These are phyloP conservation scores for Rhabdophis nuchalis DNA, from an alignment of 2,797 vertebrate genomes.

Conservation along the genomic window DNA sequence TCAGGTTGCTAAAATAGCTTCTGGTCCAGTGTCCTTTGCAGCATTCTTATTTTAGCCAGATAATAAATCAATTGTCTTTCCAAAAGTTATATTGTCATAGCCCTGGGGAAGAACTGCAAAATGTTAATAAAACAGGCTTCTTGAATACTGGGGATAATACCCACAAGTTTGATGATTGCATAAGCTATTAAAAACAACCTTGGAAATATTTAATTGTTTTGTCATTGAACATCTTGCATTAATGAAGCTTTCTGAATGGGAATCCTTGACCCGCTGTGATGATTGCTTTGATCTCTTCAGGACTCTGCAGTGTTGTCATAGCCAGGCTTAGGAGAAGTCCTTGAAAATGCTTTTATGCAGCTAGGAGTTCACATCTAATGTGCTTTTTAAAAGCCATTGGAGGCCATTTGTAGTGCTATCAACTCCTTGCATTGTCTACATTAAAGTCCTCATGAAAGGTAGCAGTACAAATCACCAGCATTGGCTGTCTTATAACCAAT, in stretches of 20 bases:
- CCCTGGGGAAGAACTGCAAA: background rate
- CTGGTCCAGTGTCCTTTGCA: background rate
- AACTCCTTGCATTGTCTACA: background rate
- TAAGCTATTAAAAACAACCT: background rate
- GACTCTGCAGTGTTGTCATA: background rate
- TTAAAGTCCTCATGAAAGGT: background rate
- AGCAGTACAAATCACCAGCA: background rate
- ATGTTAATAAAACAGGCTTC: background rate
- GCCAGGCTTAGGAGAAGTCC: background rate
- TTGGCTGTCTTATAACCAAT: background rate
- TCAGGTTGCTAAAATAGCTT: background rate
- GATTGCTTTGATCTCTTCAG: background rate
- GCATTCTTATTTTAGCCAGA: background rate
- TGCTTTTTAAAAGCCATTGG: background rate
- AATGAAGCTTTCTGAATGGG: background rate
- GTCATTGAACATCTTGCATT: background rate
- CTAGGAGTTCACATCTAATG: background rate
- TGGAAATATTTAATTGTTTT: background rate
- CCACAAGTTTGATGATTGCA: background rate
- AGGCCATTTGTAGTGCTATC: background rate
- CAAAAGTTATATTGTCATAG: background rate
- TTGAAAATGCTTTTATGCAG: conserved; percentile 5
- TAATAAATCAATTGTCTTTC: background rate
- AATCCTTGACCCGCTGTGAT: conserved; percentile 5
- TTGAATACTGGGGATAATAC: background rate